Base-by-base conservation (phyloP, 2,113 vertebrate genomes). In the Lucifuga dentata region DNA sequence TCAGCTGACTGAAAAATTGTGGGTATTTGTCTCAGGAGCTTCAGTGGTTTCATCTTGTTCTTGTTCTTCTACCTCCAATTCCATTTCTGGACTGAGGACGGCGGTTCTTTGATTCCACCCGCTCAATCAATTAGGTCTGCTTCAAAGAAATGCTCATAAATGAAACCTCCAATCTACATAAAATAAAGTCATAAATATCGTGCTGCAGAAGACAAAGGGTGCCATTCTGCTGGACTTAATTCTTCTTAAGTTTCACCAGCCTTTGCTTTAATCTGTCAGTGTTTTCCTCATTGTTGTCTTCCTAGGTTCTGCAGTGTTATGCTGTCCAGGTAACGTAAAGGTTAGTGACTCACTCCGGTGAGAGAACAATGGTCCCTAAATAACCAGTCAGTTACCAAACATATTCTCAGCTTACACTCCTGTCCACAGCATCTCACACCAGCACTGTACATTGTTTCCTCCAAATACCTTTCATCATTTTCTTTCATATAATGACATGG, bases 251-350 rank as follows among this genome's bases (percentile, higher is more conserved):
- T 29, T 55, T 48, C 11, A 15, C 10, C 16, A 0, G 8, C 33
- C 38, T 40, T 1, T 40, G 38, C 15, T 13, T 40, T 35, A 17
- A 9, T 38, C 2, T 32, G 48, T 48, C n/a, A n/a, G n/a, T n/a
- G n/a, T 32, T 32, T 29, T 9, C 6, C 10, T 59, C 13, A 7
- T 8, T 62, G 73, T 75, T 72, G 21, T 41, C 32, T 12, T 16
- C 2, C 2, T 52, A 1, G 39, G 10, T 24, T 76, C 15, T 0
- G 73, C 64, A 44, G 60, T 29, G n/a, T 69, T 59, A 0, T 24
- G 84, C 66, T 68, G 78, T 67, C 83, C 81, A 61, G 87, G 83
- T 85, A 83, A 86, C 85, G 13, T 10, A 2, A 46, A 76, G 57
- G 73, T 75, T 15, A 36, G 67, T 81, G 81, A 83, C 36, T 81